Base-by-base conservation (phyloP, 1,140 invertebrate genomes). In the Stegodyphus mimosarum region DNA sequence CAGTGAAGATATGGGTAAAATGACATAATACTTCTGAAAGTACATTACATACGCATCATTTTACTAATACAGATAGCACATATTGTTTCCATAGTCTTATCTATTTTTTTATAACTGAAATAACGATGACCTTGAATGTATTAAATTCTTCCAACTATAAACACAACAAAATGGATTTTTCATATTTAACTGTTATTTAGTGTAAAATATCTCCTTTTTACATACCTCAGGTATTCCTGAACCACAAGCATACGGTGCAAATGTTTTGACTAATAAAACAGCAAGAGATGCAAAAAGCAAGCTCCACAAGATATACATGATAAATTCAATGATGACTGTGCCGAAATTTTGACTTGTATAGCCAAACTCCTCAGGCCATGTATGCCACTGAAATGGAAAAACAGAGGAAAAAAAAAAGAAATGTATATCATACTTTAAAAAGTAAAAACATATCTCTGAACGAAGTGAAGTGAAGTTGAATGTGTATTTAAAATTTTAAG, bases 221-320 rank as follows among this genome's bases (percentile, higher is more conserved):
- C 49, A 13, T 75, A 99, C 95, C 92, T 99, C 98, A 18, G 98
- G 98, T 89, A 99, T 99, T 94, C 98, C 98, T 87, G 98, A 99
- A 11, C 98, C 98, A 91, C 98, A 99, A 7, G 98, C 99, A 91
- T 99, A 99, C 0, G 99, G 99, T 7, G 99, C 99, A 93, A 99
- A 99, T 93, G 99, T 98, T 88, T 96, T 93, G 13, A 99, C 98
- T 85, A 99, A 89, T 87, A 91, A 89, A 18, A 91, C 92, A 11
- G 92, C 91, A 69, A 92, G 88, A 15, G 90, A 88, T 18, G 92
- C 91, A 86, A 88, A 88, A 15, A 88, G 55, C 50, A 88, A 48
- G 18, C 91, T 91, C 92, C 91, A 92, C 7, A 91, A 50, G 18
- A 92, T 90, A 87, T 92, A 93, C 77, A 92, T 89, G 10, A 93